phyloP scores from a whole-genome alignment of 30 jellyfish, hydroid and myxozoan species.

The Rhopilema esculentum region DNA sequence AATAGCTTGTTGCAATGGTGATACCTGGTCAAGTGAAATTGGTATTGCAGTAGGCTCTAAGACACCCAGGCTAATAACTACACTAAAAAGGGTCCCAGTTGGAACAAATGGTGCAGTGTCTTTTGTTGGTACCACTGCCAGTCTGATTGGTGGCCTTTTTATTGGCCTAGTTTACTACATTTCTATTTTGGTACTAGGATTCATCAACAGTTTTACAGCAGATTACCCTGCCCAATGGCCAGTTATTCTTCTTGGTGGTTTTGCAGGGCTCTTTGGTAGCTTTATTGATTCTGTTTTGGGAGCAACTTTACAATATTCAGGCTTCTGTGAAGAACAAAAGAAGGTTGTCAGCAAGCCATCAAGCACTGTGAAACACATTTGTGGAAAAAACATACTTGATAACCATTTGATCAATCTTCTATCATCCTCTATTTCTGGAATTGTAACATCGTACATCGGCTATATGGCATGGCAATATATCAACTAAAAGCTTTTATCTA shows the following conservation, averaged over 20 bases:
- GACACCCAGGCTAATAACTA: conserved; percentile 83
- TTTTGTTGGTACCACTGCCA: conserved; percentile 74
- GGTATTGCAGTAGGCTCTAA: conserved; percentile 88
- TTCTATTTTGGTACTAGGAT: conserved; percentile 2
- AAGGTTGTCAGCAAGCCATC: conserved; percentile 78
- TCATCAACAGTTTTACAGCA: conserved; percentile 11
- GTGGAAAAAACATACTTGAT: conserved; percentile 66
- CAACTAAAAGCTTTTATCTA: neutral
- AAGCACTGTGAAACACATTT: conserved; percentile 52
- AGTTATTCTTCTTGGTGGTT: conserved; percentile 38
- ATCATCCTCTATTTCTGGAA: conserved; percentile 76
- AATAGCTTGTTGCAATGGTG: conserved; percentile 91
- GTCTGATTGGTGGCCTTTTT: conserved; percentile 82
- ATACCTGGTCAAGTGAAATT: conserved; percentile 95
- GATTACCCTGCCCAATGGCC: conserved; percentile 91
- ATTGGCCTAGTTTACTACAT: conserved; percentile 66
- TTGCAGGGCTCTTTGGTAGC: conserved; percentile 89
- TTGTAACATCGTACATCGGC: conserved; percentile 64
- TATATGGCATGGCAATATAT: conserved; percentile 62
- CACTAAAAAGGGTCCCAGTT: conserved; percentile 80
- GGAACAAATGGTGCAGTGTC: conserved; percentile 93
- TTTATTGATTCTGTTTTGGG: conserved; percentile 82
- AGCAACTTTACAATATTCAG: conserved; percentile 89
- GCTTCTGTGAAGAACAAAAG: conserved; percentile 66
- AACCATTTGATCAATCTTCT: conserved; percentile 72